Conservation (phyloP, 2,797 vertebrate genomes). For the Pangasius macronema region DNA sequence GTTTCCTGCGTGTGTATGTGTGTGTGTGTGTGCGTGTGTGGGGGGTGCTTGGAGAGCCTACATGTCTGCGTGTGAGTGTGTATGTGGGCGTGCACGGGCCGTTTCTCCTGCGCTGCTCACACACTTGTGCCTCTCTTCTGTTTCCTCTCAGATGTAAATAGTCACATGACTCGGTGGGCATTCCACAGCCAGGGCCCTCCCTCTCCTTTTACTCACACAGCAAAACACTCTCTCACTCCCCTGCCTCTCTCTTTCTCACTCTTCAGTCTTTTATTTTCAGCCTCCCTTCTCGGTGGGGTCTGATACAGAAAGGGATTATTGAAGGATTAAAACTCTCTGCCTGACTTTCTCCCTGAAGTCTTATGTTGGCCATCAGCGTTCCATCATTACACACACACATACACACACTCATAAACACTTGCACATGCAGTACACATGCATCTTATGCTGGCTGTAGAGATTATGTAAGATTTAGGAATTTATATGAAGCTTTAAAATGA, state of each 20-base stretch:
- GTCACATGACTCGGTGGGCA: slow-evolving; percentile 67
- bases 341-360: slow-evolving; percentile 10
- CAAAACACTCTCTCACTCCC: slow-evolving; percentile 30
- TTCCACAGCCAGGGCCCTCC: slow-evolving; percentile 55
- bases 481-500: neutral
- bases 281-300: slow-evolving; percentile 43
- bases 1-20: slow-evolving; percentile 24
- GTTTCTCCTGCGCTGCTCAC: slow-evolving; percentile 48
- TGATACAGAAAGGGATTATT: slow-evolving; percentile 60
- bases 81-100: slow-evolving; percentile 46
- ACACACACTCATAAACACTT: neutral
- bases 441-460: neutral
- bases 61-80: slow-evolving; percentile 43
- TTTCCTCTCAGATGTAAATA: slow-evolving; percentile 50
- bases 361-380: neutral
- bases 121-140: slow-evolving; percentile 60
- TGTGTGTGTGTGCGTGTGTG: slow-evolving; percentile 47
- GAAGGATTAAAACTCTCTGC: slow-evolving; percentile 35
- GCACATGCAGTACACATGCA: neutral
- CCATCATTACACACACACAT: slow-evolving; percentile 6
- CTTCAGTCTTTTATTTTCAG: slow-evolving; percentile 38
- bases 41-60: slow-evolving; percentile 34
- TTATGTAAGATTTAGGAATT: neutral
- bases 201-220: slow-evolving; percentile 54
- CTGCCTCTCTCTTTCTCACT: slow-evolving; percentile 49